Evolutionary conservation across 2,797 vertebrate species (phyloP), one percentile per base, ranked within the genome.

Genomic region (Gallinago solitaria): DNA sequence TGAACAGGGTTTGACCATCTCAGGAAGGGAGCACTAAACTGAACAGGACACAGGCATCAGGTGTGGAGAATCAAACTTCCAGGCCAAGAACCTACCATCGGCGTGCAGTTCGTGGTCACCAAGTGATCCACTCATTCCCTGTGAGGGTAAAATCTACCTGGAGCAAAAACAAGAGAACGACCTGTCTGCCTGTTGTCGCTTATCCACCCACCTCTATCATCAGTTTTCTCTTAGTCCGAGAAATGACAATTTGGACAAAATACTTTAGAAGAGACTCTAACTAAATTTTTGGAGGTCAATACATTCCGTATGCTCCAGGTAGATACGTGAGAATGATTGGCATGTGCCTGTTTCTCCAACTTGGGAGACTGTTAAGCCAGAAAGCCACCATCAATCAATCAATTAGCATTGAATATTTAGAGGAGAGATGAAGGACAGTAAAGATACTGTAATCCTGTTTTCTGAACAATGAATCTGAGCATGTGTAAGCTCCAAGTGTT

Each of bases 351-450:
- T 63, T 89, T 48, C 68, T 95, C 7, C 0, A 33, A 57, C 48
- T 27, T 87, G 67, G 35, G 60, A 83, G 57, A 80, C 9, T 64
- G n/a, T 76, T 91, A 51, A 0, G 4, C 39, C 64, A 77, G 75
- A 85, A 21, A 89, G 43, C 27, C 78, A 74, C 39, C 51, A 92
- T 90, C 77, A 70, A 43, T 88, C 92, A 94, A 67, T 89, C 87
- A 83, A 76, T 79, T 79, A 95, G 18, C 33, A 95, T 1, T 92
- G 90, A 96, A 85, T 89, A 91, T 95, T 90, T 87, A 95, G 60
- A 93, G 53, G 35, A 37, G 86, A 87, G 60, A 92, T 82, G 75
- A 96, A 96, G 81, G 81, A 68, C 45, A 75, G 64, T 2, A 2
- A 92, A 77, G 68, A 83, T 87, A 87, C 35, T 47, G 53, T 71